A percentile compares a stretch with the other conserved stretches of the same genome.
phyloP scores from a whole-genome alignment of 2,113 vertebrate species.

The Syngnathus floridae region DNA sequence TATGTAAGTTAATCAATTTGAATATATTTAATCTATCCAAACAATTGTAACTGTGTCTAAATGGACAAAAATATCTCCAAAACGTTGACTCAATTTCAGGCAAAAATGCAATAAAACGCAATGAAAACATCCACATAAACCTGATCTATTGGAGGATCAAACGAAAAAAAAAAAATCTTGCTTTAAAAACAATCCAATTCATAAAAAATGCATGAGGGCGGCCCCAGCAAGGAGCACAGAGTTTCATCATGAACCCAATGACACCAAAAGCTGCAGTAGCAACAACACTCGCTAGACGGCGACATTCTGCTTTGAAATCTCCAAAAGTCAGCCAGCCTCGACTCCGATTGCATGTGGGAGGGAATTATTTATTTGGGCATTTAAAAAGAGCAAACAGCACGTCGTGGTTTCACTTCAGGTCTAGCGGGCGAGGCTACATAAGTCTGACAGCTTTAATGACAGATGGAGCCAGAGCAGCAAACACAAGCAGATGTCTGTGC shows the following conservation, averaged over 20 bases:
- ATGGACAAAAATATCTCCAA: neutral
- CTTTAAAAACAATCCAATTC: slow-evolving; percentile 14
- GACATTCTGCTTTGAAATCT: slow-evolving; percentile 17
- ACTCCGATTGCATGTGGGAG: slow-evolving; percentile 52
- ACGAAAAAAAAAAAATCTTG: slow-evolving; percentile 9
- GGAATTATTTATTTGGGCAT: slow-evolving; percentile 34
- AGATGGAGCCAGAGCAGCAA: slow-evolving; percentile 47
- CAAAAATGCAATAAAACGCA: neutral
- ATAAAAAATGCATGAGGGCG: slow-evolving; percentile 43
- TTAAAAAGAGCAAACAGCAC: slow-evolving; percentile 45
- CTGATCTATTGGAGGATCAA: neutral
- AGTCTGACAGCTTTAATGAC: slow-evolving; percentile 39
- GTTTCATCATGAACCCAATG: slow-evolving; percentile 62
- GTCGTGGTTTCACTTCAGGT: slow-evolving; percentile 53
- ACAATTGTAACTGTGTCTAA: neutral
- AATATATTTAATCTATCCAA: neutral
- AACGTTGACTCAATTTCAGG: neutral
- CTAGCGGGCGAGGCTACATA: slow-evolving; percentile 26
- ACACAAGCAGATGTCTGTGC: slow-evolving; percentile 60
- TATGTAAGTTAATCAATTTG: neutral
- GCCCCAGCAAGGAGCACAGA: slow-evolving; percentile 49
- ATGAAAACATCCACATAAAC: neutral
- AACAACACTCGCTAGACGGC: slow-evolving; percentile 48
- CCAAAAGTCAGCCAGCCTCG: slow-evolving; percentile 19
- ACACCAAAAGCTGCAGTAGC: slow-evolving; percentile 46